Conservation (phyloP, 1,140 invertebrate species). For the Bombus consobrinus region DNA sequence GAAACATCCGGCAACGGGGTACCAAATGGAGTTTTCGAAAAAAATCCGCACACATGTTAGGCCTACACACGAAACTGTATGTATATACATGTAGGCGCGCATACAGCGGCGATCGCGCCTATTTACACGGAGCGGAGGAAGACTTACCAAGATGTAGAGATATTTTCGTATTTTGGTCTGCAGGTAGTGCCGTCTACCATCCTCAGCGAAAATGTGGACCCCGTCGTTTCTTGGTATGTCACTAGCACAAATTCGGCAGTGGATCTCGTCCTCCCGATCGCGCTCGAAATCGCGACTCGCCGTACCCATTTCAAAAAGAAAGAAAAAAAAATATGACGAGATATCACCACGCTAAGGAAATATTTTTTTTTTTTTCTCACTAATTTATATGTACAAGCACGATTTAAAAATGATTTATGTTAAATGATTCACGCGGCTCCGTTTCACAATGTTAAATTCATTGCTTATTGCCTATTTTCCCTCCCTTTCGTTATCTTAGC, state of each 20-base stretch:
- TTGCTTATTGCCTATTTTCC: conserved; percentile 33
- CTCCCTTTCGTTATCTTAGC: conserved; percentile 28
- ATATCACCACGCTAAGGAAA: conserved; percentile 33
- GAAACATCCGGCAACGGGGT: background rate
- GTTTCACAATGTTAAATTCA: conserved; percentile 48
- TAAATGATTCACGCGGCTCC: conserved; percentile 31
- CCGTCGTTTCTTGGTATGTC: conserved; percentile 75
- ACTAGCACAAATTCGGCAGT: conserved; percentile 84
- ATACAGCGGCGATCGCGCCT: conserved; percentile 14
- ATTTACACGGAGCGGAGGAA: conserved; percentile 11
- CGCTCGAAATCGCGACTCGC: conserved; percentile 70
- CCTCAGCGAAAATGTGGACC: conserved; percentile 83
- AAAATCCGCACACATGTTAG: conserved; percentile 14
- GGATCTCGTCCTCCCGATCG: conserved; percentile 58
- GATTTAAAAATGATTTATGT: conserved; percentile 29
- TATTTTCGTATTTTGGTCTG: conserved; percentile 84
- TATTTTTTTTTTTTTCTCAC: background rate
- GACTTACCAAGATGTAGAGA: conserved; percentile 83
- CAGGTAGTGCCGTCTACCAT: conserved; percentile 82
- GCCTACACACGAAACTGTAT: background rate
- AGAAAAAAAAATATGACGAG: conserved; percentile 36
- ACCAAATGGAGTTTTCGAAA: conserved; percentile 26
- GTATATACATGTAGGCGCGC: conserved; percentile 11
- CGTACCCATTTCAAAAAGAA: conserved; percentile 74
- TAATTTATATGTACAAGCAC: background rate